Evolutionary conservation across 2,888 invertebrate genomes (phyloP), one percentile per base, ranked within the genome.

Genomic region (Pachycephus smyrnensis): DNA sequence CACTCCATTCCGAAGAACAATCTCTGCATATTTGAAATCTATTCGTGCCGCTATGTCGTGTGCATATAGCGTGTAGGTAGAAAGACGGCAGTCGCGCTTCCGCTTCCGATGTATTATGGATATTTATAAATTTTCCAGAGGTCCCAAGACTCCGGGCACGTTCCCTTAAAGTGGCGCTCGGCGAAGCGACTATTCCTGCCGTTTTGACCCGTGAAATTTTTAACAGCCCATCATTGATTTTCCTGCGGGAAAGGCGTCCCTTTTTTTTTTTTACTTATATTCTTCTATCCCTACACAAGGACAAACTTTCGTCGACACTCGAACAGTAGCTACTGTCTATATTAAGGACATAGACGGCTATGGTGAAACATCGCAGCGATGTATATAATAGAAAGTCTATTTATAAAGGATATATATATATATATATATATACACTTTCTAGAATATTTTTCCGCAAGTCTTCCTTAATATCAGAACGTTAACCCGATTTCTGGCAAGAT

Each of bases 11-110:
- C 86, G 83, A 85, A 85, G 87, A 88, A 88, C 88, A 87, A 89
- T 89, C 88, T 89, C 86, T 88, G 88, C 89, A 89, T 88, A 89
- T 89, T 89, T 89, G 87, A 89, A 89, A 89, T 89, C 89, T 86
- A 88, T 89, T 86, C 84, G 82, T 80, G 79, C 78, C 79, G 76
- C 68, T 68, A 78, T 84, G 78, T 73, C 69, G 37, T 69, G 78
- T 73, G 75, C 75, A 76, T 75, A 71, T 73, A 31, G 37, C 23
- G 73, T 32, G 73, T 69, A 30, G 40, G 37, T 11, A 31, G 73
- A 37, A 73, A 68, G 31, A n/a, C 76, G 55, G 36, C 73, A 69
- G 75, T 74, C 36, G 32, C 9, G 6, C 37, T 71, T 82, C 76
- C 68, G 81, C 80, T 82, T 86, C 84, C 71, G 82, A 88, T 88